Percentiles rank a stretch among this genome's conserved stretches.
phyloP scores from a whole-genome alignment of 2,888 invertebrate species.

The Ceramica pisi region DNA sequence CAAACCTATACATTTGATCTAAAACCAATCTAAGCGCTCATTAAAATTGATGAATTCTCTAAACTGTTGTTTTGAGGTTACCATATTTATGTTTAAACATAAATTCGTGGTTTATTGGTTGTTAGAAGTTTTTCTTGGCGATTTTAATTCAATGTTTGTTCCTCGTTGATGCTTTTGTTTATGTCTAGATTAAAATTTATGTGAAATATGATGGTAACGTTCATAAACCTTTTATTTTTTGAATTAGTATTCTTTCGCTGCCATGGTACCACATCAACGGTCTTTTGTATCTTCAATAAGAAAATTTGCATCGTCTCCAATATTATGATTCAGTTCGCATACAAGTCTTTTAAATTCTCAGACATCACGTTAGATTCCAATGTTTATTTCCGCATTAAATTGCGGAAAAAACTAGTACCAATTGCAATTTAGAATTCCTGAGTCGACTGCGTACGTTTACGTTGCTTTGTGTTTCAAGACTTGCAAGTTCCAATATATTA shows the following conservation, averaged over 20 bases:
- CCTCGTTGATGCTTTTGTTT: constrained; percentile 49
- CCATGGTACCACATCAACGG: constrained; percentile 1
- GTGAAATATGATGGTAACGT: constrained; percentile 27
- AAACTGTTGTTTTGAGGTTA: constrained; percentile 62
- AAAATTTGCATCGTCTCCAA: neutral
- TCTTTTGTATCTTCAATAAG: constrained; percentile 16
- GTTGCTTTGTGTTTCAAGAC: constrained; percentile 39
- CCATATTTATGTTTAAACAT: constrained; percentile 56
- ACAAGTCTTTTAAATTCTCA: constrained; percentile 33
- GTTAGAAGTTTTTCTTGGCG: constrained; percentile 33
- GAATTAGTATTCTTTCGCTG: constrained; percentile 8
- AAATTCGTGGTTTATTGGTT: constrained; percentile 49
- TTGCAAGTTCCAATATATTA: constrained; percentile 37
- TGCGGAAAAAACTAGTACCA: constrained; percentile 24
- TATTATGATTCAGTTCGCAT: constrained; percentile 43
- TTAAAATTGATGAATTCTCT: constrained; percentile 68
- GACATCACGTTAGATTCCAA: constrained; percentile 26
- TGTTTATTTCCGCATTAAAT: constrained; percentile 44
- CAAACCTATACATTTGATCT: constrained; percentile 63
- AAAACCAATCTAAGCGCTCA: constrained; percentile 64
- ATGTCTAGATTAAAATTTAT: constrained; percentile 24
- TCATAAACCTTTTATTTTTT: constrained; percentile 11
- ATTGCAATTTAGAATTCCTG: constrained; percentile 36
- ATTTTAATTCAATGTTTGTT: constrained; percentile 48
- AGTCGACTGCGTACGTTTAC: constrained; percentile 5